These are phyloP conservation scores for Amaurobius ferox DNA, from an alignment of 2,888 invertebrate genomes.

Conservation along the genomic window DNA sequence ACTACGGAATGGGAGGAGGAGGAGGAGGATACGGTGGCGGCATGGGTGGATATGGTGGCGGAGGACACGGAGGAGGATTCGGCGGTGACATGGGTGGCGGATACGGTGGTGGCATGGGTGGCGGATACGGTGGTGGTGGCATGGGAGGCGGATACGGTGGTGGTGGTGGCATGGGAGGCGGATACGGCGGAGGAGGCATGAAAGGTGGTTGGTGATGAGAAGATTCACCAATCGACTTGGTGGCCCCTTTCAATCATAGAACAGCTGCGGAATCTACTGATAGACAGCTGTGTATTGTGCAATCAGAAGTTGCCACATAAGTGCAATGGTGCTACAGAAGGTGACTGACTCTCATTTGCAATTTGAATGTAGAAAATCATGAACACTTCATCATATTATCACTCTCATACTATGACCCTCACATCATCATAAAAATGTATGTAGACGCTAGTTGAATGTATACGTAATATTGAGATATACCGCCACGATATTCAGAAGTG, in stretches of 20 bases:
- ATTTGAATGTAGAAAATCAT: too few relatives aligned
- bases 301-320: neutral
- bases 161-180: slow-evolving; percentile 18
- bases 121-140: slow-evolving; percentile 21
- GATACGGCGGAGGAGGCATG: slow-evolving; percentile 5
- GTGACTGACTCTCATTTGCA: too few relatives aligned
- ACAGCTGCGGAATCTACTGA: too few relatives aligned
- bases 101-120: slow-evolving; percentile 37
- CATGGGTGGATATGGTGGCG: slow-evolving; percentile 37
- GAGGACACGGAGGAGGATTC: slow-evolving; percentile 35
- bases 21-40: slow-evolving; percentile 35
- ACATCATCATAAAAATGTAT: too few relatives aligned
- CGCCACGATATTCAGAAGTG: too few relatives aligned
- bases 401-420: too few relatives aligned
- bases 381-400: too few relatives aligned
- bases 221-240: too few relatives aligned
- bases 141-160: slow-evolving; percentile 33
- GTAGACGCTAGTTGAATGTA: too few relatives aligned
- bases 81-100: slow-evolving; percentile 52
- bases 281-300: neutral
- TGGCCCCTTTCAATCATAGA: too few relatives aligned
- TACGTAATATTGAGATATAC: too few relatives aligned
- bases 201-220: neutral
- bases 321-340: too few relatives aligned
- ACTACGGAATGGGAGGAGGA: slow-evolving; percentile 28